Percentiles rank a stretch among this genome's conserved stretches.
Evolutionary conservation across 2,113 vertebrate species (phyloP).

Genomic region (Spea bombifrons): DNA sequence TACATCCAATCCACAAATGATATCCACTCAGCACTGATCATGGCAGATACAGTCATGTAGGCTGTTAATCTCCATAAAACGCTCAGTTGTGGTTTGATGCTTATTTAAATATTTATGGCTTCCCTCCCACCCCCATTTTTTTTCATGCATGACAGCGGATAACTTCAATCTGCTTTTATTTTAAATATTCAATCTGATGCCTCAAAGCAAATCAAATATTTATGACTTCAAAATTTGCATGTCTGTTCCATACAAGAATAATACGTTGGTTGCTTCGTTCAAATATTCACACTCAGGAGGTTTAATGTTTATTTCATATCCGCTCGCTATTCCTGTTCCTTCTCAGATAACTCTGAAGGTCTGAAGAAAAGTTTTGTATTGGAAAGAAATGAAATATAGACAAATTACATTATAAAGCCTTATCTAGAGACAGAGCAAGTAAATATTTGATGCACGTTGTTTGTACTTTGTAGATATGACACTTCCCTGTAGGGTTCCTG

Average conservation of each 20-base stretch:
- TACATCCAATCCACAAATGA: background rate
- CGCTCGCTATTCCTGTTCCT: conserved; percentile 40
- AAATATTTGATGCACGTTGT: conserved; percentile 47
- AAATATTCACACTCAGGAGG: conserved; percentile 50
- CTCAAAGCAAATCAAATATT: conserved; percentile 37
- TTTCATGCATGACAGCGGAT: conserved; percentile 34
- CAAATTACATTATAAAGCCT: conserved; percentile 32
- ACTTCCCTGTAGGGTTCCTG: conserved; percentile 18
- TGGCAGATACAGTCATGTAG: background rate
- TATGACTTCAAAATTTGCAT: conserved; percentile 36
- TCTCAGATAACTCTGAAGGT: conserved; percentile 35
- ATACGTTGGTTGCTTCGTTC: conserved; percentile 33
- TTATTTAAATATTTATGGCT: conserved; percentile 36
- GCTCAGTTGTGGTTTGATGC: background rate
- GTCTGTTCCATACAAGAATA: conserved; percentile 31
- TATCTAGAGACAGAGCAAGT: conserved; percentile 26
- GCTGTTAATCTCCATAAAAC: conserved; percentile 34
- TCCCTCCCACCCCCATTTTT: conserved; percentile 13
- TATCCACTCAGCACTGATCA: background rate
- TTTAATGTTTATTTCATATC: conserved; percentile 45
- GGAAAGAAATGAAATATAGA: conserved; percentile 45
- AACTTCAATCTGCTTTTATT: conserved; percentile 41
- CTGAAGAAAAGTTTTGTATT: conserved; percentile 16
- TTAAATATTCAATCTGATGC: conserved; percentile 36
- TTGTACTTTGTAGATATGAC: conserved; percentile 36